Base-by-base conservation (phyloP, 2,888 invertebrate species). In the Watsonalla binaria region DNA sequence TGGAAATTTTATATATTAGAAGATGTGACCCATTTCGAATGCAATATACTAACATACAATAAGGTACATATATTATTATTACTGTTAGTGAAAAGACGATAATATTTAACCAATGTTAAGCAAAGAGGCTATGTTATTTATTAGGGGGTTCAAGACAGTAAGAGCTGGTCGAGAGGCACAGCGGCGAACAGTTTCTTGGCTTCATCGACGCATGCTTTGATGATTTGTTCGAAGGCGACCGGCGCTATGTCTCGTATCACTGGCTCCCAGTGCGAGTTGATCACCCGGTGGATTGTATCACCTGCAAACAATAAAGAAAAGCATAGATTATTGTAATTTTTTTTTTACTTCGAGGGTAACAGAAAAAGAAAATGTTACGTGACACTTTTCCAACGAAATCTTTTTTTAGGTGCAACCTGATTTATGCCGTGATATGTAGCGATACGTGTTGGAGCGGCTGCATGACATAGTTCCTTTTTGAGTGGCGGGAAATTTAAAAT, bases 191-290 rank as follows among this genome's bases (percentile, higher is more conserved):
- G 82, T 72, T 89, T 90, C 69, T 89, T 86, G 60, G 80, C 70
- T 60, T 88, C 84, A 58, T 85, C 76, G 58, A 91, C 86, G 64
- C 90, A 90, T 7, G 88, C 83, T 63, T 74, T 72, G 67, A 91
- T 89, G 72, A 90, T 87, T 60, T 87, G 84, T 59, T 84, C 74
- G 72, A 90, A 90, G 66, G 89, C 87, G 39, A 76, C 74, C 4
- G 90, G 87, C 11, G 87, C 90, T 58, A 91, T 84, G 69, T 91
- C 90, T n/a, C 78, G 68, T 63, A 91, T 89, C 69, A 91, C 89
- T 35, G 84, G 75, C 73, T 89, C 89, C 91, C 91, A 91, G 72
- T 90, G 82, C 54, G 81, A 80, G 69, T 91, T 90, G 68, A 90
- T 82, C 62, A 89, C 88, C 58, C 62, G 67, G 63, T 85, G 77